Conservation (phyloP, 2,888 invertebrate species). For the Agrochola macilenta region DNA sequence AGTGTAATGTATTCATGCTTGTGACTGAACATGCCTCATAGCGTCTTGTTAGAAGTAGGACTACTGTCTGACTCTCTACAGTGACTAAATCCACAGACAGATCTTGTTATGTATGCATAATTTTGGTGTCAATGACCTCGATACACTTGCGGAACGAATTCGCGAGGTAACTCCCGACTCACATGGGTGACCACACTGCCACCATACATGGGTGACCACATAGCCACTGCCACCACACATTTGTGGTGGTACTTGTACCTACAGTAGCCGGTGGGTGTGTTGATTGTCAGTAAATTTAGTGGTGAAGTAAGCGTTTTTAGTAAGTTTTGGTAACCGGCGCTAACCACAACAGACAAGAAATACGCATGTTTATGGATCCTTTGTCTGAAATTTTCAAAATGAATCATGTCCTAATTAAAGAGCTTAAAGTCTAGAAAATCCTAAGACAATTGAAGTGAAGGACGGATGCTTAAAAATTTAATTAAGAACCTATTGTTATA, state of each 20-base stretch:
- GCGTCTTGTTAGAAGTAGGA: background rate
- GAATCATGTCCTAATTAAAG: background rate
- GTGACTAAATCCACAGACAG: slow-evolving; percentile 32
- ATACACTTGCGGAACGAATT: slow-evolving; percentile 55
- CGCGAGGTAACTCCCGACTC: slow-evolving; percentile 41
- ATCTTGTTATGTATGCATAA: slow-evolving; percentile 60
- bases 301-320: background rate
- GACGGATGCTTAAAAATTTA: background rate
- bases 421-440: background rate
- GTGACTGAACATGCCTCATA: background rate
- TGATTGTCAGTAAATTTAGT: slow-evolving; percentile 3
- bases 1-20: background rate
- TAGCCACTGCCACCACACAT: slow-evolving; percentile 5
- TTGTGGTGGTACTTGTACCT: slow-evolving; percentile 16
- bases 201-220: slow-evolving; percentile 34
- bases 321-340: background rate
- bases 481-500: background rate
- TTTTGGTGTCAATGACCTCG: slow-evolving; percentile 60
- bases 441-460: background rate
- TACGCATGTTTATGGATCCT: too few relatives aligned
- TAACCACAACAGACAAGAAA: background rate
- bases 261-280: background rate
- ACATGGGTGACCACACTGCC: slow-evolving; percentile 38
- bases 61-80: slow-evolving; percentile 17
- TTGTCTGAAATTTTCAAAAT: background rate